These are phyloP conservation scores for Portunus trituberculatus DNA, from an alignment of 1,140 invertebrate genomes.

Conservation along the genomic window DNA sequence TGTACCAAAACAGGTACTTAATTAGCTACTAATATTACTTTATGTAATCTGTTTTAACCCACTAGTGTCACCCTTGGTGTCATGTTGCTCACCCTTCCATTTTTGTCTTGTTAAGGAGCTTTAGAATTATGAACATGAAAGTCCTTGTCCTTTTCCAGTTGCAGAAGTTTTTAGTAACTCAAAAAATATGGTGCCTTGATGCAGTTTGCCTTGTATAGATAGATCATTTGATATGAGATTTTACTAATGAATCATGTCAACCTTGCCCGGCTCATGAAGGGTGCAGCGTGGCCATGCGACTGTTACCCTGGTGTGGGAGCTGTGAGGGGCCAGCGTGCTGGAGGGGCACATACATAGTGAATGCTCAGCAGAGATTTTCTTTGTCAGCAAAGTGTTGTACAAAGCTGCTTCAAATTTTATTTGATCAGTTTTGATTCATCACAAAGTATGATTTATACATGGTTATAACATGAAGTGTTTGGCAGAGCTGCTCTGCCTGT, in stretches of 20 bases:
- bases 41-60: constrained; percentile 58
- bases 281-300: background rate
- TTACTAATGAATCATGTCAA: constrained; percentile 43
- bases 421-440: background rate
- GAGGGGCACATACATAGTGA: background rate
- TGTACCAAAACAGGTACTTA: constrained; percentile 62
- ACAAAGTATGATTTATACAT: background rate
- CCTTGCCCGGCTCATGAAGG: background rate
- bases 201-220: constrained; percentile 49
- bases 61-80: background rate
- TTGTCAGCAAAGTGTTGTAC: background rate
- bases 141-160: constrained; percentile 44
- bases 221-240: constrained; percentile 43
- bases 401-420: background rate
- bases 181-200: constrained; percentile 67
- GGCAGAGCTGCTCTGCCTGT: background rate
- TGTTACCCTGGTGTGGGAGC: background rate
- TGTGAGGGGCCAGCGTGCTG: background rate
- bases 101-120: constrained; percentile 49
- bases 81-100: constrained; percentile 52
- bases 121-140: constrained; percentile 28
- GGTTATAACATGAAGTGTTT: background rate
- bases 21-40: constrained; percentile 65
- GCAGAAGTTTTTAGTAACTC: constrained; percentile 46
- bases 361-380: background rate